These are phyloP conservation scores for Endomychus coccineus DNA, from an alignment of 2,888 invertebrate species.

Conservation along the genomic window DNA sequence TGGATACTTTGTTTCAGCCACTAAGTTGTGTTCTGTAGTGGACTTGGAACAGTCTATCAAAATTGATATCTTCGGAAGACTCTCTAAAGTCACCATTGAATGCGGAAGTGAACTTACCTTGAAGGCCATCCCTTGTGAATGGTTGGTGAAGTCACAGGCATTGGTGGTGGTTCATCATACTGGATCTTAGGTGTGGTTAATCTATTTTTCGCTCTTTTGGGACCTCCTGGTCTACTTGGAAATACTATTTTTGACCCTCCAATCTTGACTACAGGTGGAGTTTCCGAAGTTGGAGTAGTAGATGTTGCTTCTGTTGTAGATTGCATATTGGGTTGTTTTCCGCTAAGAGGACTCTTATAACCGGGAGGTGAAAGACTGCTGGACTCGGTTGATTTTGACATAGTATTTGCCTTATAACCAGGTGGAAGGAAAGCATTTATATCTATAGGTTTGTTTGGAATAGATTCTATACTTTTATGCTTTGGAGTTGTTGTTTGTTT, in stretches of 20 bases:
- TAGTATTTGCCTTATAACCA: slow-evolving; percentile 48
- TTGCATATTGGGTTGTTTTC: slow-evolving; percentile 34
- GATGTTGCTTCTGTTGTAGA: slow-evolving; percentile 37
- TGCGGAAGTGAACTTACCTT: slow-evolving; percentile 49
- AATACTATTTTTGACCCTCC: slow-evolving; percentile 63
- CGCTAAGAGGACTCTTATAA: slow-evolving; percentile 41
- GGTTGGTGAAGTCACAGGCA: slow-evolving; percentile 54
- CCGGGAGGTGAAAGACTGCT: slow-evolving; percentile 52
- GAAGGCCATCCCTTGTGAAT: slow-evolving; percentile 82
- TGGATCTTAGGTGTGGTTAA: slow-evolving; percentile 27
- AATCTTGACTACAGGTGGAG: slow-evolving; percentile 23
- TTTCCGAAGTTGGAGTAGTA: slow-evolving; percentile 35
- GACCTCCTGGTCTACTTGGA: slow-evolving; percentile 65
- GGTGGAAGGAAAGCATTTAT: slow-evolving; percentile 57
- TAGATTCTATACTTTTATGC: slow-evolving; percentile 6
- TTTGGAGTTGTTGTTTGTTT: slow-evolving; percentile 17
- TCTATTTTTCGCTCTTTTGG: slow-evolving; percentile 46
- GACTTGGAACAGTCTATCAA: too few species aligned
- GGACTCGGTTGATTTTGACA: slow-evolving; percentile 41
- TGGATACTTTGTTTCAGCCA: too few species aligned
- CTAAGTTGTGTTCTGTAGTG: too few species aligned
- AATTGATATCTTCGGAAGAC: too few species aligned
- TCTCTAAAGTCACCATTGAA: too few species aligned
- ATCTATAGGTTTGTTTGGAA: slow-evolving; percentile 40
- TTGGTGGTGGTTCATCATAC: slow-evolving; percentile 28